Percentiles rank a stretch among this genome's conserved stretches.
These are phyloP conservation scores for Sebastes matsubarae DNA, from an alignment of 2,797 vertebrate genomes.

Conservation along the genomic window DNA sequence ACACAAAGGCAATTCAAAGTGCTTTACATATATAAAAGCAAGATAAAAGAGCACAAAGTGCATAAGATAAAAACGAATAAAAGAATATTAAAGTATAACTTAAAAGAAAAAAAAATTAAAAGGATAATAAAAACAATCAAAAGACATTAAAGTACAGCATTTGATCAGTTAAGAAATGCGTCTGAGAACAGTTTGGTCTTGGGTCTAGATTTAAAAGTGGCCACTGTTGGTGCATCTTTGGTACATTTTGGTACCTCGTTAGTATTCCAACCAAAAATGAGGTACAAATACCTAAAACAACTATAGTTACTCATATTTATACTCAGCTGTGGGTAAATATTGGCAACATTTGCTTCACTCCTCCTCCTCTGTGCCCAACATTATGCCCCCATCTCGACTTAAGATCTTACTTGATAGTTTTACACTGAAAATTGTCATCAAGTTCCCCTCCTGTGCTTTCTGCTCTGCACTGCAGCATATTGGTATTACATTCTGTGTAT, in stretches of 20 bases:
- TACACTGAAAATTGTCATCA: constrained; percentile 1
- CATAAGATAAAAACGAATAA: too few relatives aligned
- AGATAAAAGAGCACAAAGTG: too few relatives aligned
- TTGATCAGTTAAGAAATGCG: too few relatives aligned
- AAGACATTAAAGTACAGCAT: too few relatives aligned
- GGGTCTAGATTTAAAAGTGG: too few relatives aligned
- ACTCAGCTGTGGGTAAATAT: background rate
- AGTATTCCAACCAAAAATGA: background rate
- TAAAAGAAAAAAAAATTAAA: too few relatives aligned
- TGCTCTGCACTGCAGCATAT: background rate
- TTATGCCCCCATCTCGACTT: background rate
- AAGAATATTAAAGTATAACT: too few relatives aligned
- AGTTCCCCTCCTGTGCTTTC: background rate
- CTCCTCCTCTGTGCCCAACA: background rate
- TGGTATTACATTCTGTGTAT: background rate
- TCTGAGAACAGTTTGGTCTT: too few relatives aligned
- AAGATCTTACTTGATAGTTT: background rate
- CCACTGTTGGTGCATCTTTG: too few relatives aligned
- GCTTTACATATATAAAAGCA: too few relatives aligned
- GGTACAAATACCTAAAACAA: background rate
- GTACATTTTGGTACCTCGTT: background rate
- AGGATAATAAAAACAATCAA: too few relatives aligned
- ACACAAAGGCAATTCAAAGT: too few relatives aligned
- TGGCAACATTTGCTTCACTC: background rate
- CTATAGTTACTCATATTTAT: background rate